Percentiles rank a stretch among this genome's conserved stretches.
Evolutionary conservation across 1,140 invertebrate species (phyloP).

Genomic region (Cataglyphis hispanica): DNA sequence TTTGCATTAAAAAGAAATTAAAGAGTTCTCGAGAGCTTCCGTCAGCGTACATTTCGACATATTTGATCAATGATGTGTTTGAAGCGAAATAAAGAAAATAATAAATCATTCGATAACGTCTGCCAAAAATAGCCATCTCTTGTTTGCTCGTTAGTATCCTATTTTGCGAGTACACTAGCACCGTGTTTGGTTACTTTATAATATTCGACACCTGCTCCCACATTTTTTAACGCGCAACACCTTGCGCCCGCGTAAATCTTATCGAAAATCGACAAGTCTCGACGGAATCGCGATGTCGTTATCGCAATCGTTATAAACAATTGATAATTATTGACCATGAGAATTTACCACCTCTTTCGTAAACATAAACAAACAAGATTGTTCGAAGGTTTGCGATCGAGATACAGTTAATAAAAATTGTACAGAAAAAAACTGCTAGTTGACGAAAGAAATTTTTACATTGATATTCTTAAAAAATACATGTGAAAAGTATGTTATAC

Average conservation of each 20-base stretch:
- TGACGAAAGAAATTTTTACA: background rate
- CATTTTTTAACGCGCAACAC: slow-evolving; percentile 61
- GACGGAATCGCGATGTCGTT: background rate
- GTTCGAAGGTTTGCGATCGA: background rate
- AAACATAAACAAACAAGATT: background rate
- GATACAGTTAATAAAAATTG: slow-evolving; percentile 23
- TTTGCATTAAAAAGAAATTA: background rate
- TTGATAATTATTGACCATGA: slow-evolving; percentile 31
- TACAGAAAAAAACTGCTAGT: background rate
- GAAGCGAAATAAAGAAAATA: slow-evolving; percentile 26
- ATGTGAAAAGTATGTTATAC: background rate
- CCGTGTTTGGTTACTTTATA: slow-evolving; percentile 76
- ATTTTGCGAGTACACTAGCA: slow-evolving; percentile 47
- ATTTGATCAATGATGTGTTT: background rate
- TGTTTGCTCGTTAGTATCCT: slow-evolving; percentile 52
- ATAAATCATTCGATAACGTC: slow-evolving; percentile 70
- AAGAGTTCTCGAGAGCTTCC: background rate
- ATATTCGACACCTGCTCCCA: slow-evolving; percentile 74
- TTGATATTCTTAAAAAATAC: background rate
- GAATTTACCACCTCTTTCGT: slow-evolving; percentile 11
- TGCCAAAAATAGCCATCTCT: slow-evolving; percentile 59
- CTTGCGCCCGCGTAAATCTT: slow-evolving; percentile 58
- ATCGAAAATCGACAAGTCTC: background rate
- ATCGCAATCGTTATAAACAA: background rate
- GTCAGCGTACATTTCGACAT: background rate